These are phyloP conservation scores for Neopelma chrysocephalum DNA, from an alignment of 2,797 vertebrate species.

Conservation along the genomic window DNA sequence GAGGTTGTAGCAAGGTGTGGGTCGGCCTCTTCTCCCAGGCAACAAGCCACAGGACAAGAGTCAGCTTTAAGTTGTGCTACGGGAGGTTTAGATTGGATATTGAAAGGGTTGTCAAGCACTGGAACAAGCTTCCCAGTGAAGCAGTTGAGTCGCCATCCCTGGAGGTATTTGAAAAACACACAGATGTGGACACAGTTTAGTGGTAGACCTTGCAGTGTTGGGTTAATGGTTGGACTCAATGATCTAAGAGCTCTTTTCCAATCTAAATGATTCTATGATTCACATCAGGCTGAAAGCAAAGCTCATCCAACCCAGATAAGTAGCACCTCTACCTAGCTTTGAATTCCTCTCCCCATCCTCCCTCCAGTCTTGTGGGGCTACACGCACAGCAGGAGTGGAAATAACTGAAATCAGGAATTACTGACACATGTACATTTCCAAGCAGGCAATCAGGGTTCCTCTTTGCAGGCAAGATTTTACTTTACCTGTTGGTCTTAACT, in stretches of 20 bases:
- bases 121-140: not conserved
- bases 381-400: not conserved
- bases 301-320: not conserved
- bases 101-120: not conserved
- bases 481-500: not conserved
- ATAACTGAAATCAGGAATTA: not conserved
- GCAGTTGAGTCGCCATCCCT: not conserved
- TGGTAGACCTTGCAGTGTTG: not conserved
- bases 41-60: not conserved
- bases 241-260: not conserved
- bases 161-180: not conserved
- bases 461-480: not conserved
- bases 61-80: not conserved
- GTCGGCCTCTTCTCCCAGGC: not conserved
- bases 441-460: not conserved
- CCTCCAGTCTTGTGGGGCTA: not conserved
- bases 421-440: accelerated
- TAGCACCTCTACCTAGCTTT: not conserved
- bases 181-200: not conserved
- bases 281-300: not conserved
- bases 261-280: not conserved
- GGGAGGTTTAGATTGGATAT: not conserved
- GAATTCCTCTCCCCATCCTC: not conserved
- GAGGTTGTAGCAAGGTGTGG: not conserved
- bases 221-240: not conserved